Evolutionary conservation across 2,888 invertebrate species (phyloP).

Genomic region (Nebria brevicollis): DNA sequence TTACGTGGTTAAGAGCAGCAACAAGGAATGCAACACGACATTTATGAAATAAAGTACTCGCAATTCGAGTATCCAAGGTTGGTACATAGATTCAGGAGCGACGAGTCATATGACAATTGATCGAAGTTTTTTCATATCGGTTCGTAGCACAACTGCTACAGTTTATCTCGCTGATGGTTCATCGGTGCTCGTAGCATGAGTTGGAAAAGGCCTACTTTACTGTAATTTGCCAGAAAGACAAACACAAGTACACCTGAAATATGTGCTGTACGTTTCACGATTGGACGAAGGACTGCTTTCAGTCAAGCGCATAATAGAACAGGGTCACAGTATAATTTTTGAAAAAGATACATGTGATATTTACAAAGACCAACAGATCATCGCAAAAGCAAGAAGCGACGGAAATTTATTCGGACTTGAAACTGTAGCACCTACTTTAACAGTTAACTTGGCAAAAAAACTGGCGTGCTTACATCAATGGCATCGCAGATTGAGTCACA

Average conservation of each 20-base stretch:
- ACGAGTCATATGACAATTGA: conserved; percentile 30
- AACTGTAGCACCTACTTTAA: conserved; percentile 46
- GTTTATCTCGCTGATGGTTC: conserved; percentile 12
- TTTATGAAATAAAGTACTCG: no score
- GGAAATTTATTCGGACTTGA: conserved; percentile 27
- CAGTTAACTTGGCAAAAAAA: no score
- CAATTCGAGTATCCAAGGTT: not conserved
- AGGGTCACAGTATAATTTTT: not conserved
- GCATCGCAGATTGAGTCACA: no score
- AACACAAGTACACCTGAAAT: not conserved
- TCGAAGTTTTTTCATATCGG: conserved; percentile 10
- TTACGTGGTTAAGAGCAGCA: no score
- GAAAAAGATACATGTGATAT: no score
- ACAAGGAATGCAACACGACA: no score
- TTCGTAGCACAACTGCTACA: not conserved
- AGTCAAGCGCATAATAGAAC: conserved; percentile 15
- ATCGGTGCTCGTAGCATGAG: conserved; percentile 2
- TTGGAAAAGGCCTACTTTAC: conserved; percentile 9
- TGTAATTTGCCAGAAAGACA: not conserved
- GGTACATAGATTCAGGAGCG: conserved; percentile 22
- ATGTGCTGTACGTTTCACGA: not conserved
- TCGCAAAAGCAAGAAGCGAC: no score
- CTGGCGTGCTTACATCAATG: no score
- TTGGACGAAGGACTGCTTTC: conserved; percentile 7
- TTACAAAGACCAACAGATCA: no score